Base-by-base conservation (phyloP, 2,888 invertebrate genomes). In the Eupeodes latifasciatus region DNA sequence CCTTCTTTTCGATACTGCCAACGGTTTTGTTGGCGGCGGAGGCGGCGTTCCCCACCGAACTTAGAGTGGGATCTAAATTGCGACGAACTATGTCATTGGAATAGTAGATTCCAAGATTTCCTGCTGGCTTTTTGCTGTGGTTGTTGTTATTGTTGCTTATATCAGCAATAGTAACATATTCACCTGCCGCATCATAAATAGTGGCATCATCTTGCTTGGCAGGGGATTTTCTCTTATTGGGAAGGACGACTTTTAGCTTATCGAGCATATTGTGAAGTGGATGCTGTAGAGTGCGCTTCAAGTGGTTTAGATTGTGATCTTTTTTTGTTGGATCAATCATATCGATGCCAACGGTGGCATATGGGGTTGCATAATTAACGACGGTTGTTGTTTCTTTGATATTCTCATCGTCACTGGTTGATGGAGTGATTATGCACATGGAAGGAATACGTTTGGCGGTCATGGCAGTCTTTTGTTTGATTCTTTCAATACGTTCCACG, bases 341-440 rank as follows among this genome's bases (percentile, higher is more conserved):
- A 66, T 78, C 85, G 19, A 40, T 40, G 9, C 40, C 40, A 40
- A 81, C 78, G 47, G 88, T 78, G 16, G 84, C 74, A 89, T 90
- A 87, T 90, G 91, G 75, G 91, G 87, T 91, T 81, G 92, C 94
- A 94, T 76, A 90, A 77, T 77, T 90, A 76, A 90, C 92, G 91
- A 90, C 92, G 91, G 27, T 44, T 44, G 64, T 81, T 89, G 90
- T 89, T 90, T 88, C 81, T 81, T 81, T 75, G 67, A 88, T 62
- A 67, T 91, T 96, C 92, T 98, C 98, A 91, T 98, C 98, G 90
- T 98, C 98, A 89, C 97, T 98, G 86, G 96, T 96, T 0, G 96
- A 96, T 5, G 98, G 98, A 16, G 98, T 98, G 71, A 98, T 97
- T 4, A 97, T 97, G 93, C 98, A 98, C 96, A 98, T 97, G 6